Percentiles rank a stretch among this genome's conserved stretches.
phyloP scores from a whole-genome alignment of 2,113 vertebrate species.

The Agelaius tricolor region DNA sequence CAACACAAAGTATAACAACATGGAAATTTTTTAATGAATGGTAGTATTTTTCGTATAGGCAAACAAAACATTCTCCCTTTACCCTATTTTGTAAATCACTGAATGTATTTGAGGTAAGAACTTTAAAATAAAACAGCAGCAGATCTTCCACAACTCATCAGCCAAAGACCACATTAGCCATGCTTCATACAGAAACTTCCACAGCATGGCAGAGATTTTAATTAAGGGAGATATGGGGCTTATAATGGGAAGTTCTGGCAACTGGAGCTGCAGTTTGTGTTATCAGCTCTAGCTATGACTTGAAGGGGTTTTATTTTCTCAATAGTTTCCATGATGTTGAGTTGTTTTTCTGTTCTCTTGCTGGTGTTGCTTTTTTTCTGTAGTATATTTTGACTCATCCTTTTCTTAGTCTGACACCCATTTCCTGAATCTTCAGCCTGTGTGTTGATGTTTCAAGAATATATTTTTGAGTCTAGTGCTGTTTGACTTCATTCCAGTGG shows the following conservation, averaged over 20 bases:
- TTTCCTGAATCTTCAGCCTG: conserved; percentile 39
- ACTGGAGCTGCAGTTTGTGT: neutral
- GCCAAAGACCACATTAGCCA: neutral
- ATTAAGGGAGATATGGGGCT: neutral
- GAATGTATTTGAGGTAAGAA: neutral
- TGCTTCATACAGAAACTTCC: neutral
- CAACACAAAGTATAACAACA: neutral
- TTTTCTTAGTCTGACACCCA: neutral
- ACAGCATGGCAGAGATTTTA: neutral
- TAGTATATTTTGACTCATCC: conserved; percentile 46
- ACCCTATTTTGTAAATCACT: neutral
- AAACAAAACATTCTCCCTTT: neutral
- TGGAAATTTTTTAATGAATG: neutral
- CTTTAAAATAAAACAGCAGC: neutral
- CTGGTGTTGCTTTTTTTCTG: neutral
- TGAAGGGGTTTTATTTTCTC: conserved; percentile 24
- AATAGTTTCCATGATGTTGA: conserved; percentile 43
- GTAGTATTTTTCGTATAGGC: neutral
- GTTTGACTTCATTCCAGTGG: conserved; percentile 16
- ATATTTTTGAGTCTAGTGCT: conserved; percentile 32
- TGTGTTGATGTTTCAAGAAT: conserved; percentile 20
- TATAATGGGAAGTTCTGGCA: neutral
- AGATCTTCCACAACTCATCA: neutral
- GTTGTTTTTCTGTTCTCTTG: conserved; percentile 24
- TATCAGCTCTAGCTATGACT: conserved; percentile 29